Evolutionary conservation across 2,113 vertebrate species (phyloP).

Genomic region (Corythornis vintsioides): DNA sequence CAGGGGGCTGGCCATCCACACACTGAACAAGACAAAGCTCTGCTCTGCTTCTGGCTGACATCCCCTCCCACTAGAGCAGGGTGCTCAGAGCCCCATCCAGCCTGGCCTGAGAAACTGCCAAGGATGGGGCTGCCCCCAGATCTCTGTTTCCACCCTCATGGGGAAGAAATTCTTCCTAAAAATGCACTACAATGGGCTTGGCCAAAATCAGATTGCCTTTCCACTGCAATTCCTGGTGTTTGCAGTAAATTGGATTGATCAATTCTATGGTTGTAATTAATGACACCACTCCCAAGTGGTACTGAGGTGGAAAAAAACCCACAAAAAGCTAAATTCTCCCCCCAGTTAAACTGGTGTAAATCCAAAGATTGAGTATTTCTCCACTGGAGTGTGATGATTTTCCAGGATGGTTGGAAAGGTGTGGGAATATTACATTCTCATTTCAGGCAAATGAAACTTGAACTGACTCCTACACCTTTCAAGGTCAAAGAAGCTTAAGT

Average conservation of each 20-base stretch:
- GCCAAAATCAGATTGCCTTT: background rate
- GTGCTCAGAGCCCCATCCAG: too few species aligned
- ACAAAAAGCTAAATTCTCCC: background rate
- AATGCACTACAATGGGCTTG: background rate
- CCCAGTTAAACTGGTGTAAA: background rate
- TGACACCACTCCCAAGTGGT: background rate
- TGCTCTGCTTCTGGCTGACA: background rate
- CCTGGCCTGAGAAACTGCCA: too few species aligned
- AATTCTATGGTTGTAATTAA: background rate
- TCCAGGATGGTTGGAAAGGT: background rate
- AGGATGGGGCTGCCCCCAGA: too few species aligned
- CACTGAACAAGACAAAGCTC: fast-evolving
- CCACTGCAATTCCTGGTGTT: background rate
- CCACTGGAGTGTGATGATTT: fast-evolving
- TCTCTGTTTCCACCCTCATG: too few species aligned
- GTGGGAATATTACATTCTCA: background rate
- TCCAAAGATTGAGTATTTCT: background rate
- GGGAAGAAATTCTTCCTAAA: too few species aligned
- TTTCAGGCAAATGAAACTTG: background rate
- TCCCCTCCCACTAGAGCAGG: background rate
- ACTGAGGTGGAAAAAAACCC: background rate
- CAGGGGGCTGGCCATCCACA: fast-evolving
- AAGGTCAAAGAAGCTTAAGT: background rate
- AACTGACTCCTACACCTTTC: background rate
- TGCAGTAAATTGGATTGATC: background rate